These are phyloP conservation scores for Dromiciops gliroides DNA, from an alignment of 2,113 vertebrate genomes.

Conservation along the genomic window DNA sequence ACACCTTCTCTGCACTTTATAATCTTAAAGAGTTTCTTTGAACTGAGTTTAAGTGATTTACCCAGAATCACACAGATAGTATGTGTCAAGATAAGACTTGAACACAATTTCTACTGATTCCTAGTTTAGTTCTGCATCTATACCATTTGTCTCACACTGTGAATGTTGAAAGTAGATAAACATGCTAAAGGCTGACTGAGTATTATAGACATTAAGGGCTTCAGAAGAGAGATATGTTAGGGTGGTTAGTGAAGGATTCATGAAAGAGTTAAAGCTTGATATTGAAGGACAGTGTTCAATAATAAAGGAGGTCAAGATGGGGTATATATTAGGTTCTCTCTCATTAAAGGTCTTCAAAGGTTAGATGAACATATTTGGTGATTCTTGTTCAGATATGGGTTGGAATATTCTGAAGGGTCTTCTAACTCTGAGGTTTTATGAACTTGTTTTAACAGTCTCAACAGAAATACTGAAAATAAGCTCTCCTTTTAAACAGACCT, in stretches of 20 bases:
- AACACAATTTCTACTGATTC: background rate
- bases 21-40: background rate
- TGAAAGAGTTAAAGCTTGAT: background rate
- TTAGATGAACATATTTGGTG: background rate
- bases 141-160: background rate
- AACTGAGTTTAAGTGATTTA: background rate
- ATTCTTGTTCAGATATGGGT: background rate
- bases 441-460: background rate
- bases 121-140: background rate
- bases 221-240: background rate
- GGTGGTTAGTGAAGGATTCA: background rate
- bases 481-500: constrained; percentile 37
- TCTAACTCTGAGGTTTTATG: background rate
- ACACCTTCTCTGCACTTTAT: background rate
- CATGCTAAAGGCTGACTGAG: background rate
- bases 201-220: background rate
- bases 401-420: background rate
- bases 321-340: background rate
- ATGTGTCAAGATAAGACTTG: too few relatives aligned
- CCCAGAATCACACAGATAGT: too few relatives aligned
- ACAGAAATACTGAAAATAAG: background rate
- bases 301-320: background rate
- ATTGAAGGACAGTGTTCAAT: background rate
- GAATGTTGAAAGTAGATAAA: background rate
- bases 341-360: too few relatives aligned